Evolutionary conservation across 2,888 invertebrate genomes (phyloP).

Genomic region (Sthenelais limicola): DNA sequence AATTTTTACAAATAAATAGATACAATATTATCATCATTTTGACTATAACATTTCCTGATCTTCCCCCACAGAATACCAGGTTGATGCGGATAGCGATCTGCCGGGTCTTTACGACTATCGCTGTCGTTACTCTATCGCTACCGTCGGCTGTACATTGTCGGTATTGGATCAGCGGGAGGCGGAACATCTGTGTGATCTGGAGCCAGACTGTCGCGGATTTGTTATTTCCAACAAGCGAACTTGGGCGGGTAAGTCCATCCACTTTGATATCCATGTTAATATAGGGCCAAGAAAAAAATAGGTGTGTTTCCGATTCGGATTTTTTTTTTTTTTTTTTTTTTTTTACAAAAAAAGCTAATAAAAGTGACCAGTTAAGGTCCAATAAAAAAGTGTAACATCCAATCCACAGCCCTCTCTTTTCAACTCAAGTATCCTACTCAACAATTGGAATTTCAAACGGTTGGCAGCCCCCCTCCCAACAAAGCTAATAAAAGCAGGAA

Average conservation of each 20-base stretch:
- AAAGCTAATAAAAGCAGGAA: too few species aligned
- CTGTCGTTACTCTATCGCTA: slow-evolving; percentile 67
- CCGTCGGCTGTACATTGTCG: slow-evolving; percentile 68
- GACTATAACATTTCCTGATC: neutral
- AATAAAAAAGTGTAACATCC: too few species aligned
- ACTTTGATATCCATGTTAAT: neutral
- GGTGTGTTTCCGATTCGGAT: too few species aligned
- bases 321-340: too few species aligned
- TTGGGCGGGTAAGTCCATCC: slow-evolving; percentile 68
- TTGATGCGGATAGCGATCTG: slow-evolving; percentile 57
- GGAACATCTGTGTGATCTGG: slow-evolving; percentile 67
- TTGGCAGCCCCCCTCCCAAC: too few species aligned
- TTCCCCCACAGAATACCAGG: slow-evolving; percentile 55
- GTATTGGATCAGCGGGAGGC: slow-evolving; percentile 70
- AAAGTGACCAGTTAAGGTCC: too few species aligned
- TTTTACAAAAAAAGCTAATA: too few species aligned
- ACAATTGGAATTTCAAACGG: too few species aligned
- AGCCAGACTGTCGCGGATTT: slow-evolving; percentile 67
- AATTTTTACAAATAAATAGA: too few species aligned
- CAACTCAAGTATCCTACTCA: too few species aligned
- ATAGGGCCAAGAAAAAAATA: neutral
- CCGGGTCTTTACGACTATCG: slow-evolving; percentile 70
- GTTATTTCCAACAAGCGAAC: slow-evolving; percentile 65
- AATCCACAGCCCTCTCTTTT: too few species aligned
- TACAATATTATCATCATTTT: neutral